These are phyloP conservation scores for Noctuana brunneofusca DNA, from an alignment of 2,888 invertebrate genomes.

Conservation along the genomic window DNA sequence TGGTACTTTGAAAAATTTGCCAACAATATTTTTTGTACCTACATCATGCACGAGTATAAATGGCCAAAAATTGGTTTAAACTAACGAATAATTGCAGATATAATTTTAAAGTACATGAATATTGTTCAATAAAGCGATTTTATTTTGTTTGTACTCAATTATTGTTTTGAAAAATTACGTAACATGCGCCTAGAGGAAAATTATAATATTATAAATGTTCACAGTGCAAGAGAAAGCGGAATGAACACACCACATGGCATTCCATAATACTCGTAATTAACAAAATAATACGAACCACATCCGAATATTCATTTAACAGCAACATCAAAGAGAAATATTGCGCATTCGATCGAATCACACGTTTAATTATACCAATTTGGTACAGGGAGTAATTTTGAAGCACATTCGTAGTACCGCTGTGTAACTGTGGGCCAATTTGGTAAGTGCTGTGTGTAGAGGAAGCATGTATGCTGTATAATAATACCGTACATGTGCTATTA, in stretches of 20 bases:
- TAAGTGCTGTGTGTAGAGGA: not conserved
- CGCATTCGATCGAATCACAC: slow-evolving; percentile 61
- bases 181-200: slow-evolving; percentile 6
- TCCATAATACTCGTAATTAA: slow-evolving; percentile 71
- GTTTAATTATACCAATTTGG: slow-evolving; percentile 57
- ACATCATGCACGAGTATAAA: too few species aligned
- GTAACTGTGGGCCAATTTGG: not conserved
- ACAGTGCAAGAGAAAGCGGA: slow-evolving; percentile 50
- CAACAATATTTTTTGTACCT: too few species aligned
- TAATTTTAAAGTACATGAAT: too few species aligned
- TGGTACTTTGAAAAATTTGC: too few species aligned
- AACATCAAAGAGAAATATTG: slow-evolving; percentile 69
- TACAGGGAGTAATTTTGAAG: slow-evolving; percentile 27
- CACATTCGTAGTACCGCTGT: not conserved
- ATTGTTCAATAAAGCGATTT: too few species aligned
- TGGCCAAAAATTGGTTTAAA: too few species aligned
- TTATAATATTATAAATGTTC: slow-evolving; percentile 22
- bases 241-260: slow-evolving; percentile 64
- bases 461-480: not conserved
- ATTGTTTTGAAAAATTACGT: slow-evolving; percentile 3
- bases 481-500: too few species aligned
- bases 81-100: too few species aligned
- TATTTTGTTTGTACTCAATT: too few species aligned
- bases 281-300: slow-evolving; percentile 62
- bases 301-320: slow-evolving; percentile 64